Base-by-base conservation (phyloP, 2,888 invertebrate genomes). In the Chirona hameri region DNA sequence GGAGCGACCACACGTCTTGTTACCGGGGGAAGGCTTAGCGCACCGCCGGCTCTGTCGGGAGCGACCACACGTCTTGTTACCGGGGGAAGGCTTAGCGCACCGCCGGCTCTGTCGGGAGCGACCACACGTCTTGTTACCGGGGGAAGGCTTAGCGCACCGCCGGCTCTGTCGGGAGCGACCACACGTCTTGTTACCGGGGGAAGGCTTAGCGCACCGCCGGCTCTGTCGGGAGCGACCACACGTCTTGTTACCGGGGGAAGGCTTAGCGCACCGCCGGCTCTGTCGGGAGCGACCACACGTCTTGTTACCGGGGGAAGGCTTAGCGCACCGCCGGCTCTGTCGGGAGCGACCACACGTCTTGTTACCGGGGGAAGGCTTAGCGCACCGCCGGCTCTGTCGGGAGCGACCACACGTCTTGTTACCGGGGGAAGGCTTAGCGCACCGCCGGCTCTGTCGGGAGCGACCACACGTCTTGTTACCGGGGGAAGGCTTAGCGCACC, bases 261-360 rank as follows among this genome's bases (percentile, higher is more conserved):
- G 39, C 2, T 97, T 98, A 88, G 98, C 95, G n/a, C 0, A 95
- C 91, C 46, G 92, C 90, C 84, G 93, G 93, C 89, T 80, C 80
- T 81, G 82, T 1, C n/a, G 21, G 48, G 12, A 15, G 72, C 7
- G 39, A 31, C 31, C 1, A 7, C 31, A 12, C 27, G 31, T 76
- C n/a, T 39, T 39, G 39, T 39, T 39, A 39, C 2, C 7, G 39
- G 39, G 39, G 7, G 39, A 39, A 7, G 39, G 39, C 2, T 97
- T 98, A 88, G 98, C 95, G n/a, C 0, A 95, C 91, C 46, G 92
- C 90, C 84, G 93, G 93, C 89, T 80, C 80, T 81, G 82, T 1
- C n/a, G 21, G 48, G 12, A 15, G 72, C 7, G 39, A 31, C 31
- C 1, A 7, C 31, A 12, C 27, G 31, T 76, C n/a, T 39, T 39